phyloP scores from a whole-genome alignment of 2,113 vertebrate species.

The Bettongia penicillata region DNA sequence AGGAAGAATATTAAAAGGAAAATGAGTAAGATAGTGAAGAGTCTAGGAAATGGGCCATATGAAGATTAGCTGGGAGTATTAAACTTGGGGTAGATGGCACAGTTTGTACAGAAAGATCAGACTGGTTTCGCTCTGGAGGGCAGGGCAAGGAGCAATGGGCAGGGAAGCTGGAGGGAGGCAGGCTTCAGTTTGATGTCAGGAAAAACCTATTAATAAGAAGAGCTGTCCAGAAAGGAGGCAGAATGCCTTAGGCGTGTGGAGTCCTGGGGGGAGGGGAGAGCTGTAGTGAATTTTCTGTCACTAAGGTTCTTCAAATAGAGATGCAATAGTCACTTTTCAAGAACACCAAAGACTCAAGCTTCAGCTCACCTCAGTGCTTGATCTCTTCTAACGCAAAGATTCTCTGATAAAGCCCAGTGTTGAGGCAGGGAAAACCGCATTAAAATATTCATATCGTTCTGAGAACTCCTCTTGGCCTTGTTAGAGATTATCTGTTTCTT shows the following conservation, averaged over 20 bases:
- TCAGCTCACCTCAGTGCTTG: neutral
- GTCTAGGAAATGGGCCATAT: neutral
- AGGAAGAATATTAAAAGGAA: neutral
- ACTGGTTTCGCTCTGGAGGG: neutral
- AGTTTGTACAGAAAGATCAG: neutral
- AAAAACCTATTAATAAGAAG: neutral
- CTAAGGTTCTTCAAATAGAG: neutral
- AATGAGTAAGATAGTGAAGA: neutral
- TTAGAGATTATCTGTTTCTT: conserved; percentile 1
- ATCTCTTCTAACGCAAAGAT: neutral
- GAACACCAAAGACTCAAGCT: neutral
- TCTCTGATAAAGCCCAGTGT: neutral
- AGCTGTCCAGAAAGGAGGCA: neutral
- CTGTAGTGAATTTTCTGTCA: neutral
- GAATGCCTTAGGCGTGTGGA: neutral
- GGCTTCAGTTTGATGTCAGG: neutral
- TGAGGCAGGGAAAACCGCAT: neutral
- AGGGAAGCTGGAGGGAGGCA: neutral
- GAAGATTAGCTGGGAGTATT: neutral
- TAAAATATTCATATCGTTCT: neutral
- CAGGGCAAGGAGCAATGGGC: neutral
- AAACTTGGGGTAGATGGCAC: neutral
- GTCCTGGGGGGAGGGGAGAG: neutral
- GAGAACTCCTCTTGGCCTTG: neutral
- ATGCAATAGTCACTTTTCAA: neutral